Conservation (phyloP, 2,888 invertebrate genomes). For the Brenthis ino region DNA sequence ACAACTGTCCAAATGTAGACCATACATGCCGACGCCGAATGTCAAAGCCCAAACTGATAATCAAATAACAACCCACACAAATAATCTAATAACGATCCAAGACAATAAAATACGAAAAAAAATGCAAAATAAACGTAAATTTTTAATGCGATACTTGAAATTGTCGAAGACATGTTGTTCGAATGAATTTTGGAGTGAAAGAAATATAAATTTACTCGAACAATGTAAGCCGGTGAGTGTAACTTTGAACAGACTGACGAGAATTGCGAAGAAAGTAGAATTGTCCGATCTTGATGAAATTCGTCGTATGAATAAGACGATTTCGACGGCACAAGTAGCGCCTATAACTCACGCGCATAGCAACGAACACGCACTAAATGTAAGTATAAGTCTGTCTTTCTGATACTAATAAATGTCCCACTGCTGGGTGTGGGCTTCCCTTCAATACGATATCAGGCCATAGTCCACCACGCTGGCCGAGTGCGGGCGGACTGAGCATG, state of each 20-base stretch:
- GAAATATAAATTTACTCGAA: conserved; percentile 16
- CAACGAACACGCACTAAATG: too few relatives aligned
- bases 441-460: too few relatives aligned
- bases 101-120: background rate
- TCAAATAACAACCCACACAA: too few relatives aligned
- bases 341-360: background rate
- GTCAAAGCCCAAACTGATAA: too few relatives aligned
- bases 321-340: conserved; percentile 24
- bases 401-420: too few relatives aligned
- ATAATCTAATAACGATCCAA: background rate
- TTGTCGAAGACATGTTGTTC: conserved; percentile 10
- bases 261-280: conserved; percentile 9
- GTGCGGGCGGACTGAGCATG: too few relatives aligned
- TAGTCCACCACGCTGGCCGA: too few relatives aligned
- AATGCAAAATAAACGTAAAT: background rate
- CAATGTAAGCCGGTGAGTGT: conserved; percentile 5
- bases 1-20: conserved; percentile 1
- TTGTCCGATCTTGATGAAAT: conserved; percentile 19
- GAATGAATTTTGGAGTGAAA: conserved; percentile 14
- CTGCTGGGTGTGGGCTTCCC: too few relatives aligned
- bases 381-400: too few relatives aligned
- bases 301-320: conserved; percentile 11
- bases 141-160: conserved; percentile 1
- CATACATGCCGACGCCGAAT: background rate
- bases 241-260: background rate